These are phyloP conservation scores for Fratercula arctica DNA, from an alignment of 2,797 vertebrate genomes.

Conservation along the genomic window DNA sequence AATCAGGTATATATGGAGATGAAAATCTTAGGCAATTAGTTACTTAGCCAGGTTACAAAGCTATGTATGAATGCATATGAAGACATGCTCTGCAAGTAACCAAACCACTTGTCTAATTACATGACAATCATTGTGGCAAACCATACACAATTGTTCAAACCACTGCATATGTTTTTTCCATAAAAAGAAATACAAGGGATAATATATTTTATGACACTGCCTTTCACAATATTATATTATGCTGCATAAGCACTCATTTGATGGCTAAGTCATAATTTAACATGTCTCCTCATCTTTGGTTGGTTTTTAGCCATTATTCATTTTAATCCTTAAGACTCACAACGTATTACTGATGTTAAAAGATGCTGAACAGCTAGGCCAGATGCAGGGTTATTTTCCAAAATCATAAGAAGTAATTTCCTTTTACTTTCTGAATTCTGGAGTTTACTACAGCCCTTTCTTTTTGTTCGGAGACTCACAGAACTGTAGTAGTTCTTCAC, in stretches of 20 bases:
- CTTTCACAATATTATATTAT: slow-evolving; percentile 16
- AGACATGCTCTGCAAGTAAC: slow-evolving; percentile 24
- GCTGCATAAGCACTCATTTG: background rate
- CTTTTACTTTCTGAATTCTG: background rate
- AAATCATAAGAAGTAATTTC: background rate
- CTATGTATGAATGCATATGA: slow-evolving; percentile 2
- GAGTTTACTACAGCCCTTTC: background rate
- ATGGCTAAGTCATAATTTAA: background rate
- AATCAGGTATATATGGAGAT: background rate
- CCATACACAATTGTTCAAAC: slow-evolving; percentile 64
- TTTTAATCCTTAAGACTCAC: background rate
- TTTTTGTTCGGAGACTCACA: background rate
- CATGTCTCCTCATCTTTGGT: background rate
- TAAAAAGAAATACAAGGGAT: slow-evolving; percentile 47
- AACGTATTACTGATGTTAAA: background rate
- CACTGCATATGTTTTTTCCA: slow-evolving; percentile 49
- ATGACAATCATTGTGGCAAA: slow-evolving; percentile 64
- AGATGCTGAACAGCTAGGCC: background rate
- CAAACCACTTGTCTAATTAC: slow-evolving; percentile 63
- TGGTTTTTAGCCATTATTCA: background rate
- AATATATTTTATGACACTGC: background rate
- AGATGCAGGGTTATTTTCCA: background rate
- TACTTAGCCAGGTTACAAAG: slow-evolving; percentile 30
- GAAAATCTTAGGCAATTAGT: background rate
- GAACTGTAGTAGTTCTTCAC: background rate